phyloP scores from a whole-genome alignment of 1,140 invertebrate genomes.

The Pararge aegeria region DNA sequence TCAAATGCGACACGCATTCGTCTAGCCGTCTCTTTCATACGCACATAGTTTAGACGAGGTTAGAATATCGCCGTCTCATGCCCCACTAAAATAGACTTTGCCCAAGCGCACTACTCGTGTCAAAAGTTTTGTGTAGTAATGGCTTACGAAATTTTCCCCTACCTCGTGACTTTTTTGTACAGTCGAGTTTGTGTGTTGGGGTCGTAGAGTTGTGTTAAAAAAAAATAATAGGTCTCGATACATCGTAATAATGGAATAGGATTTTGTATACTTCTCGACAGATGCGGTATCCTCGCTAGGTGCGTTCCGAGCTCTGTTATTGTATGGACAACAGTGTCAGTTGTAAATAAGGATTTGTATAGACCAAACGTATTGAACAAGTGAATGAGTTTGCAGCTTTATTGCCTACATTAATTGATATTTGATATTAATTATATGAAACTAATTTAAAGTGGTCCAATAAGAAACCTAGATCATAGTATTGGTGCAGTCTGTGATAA shows the following conservation, averaged over 20 bases:
- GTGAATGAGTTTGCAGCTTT: conserved; percentile 55
- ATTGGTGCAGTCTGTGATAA: conserved; percentile 56
- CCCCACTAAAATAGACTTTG: conserved; percentile 77
- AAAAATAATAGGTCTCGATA: conserved; percentile 59
- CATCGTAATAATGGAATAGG: conserved; percentile 53
- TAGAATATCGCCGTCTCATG: conserved; percentile 60
- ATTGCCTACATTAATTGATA: conserved; percentile 34
- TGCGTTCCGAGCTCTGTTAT: conserved; percentile 61
- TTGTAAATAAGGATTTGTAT: conserved; percentile 80
- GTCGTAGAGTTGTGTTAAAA: conserved; percentile 72
- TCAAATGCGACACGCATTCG: conserved; percentile 68
- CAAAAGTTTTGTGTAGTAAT: conserved; percentile 79
- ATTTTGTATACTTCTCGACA: conserved; percentile 53
- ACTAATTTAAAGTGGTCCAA: conserved; percentile 51
- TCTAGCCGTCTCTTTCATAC: conserved; percentile 63
- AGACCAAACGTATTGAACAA: conserved; percentile 73
- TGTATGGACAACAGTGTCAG: conserved; percentile 74
- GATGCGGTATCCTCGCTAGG: conserved; percentile 66
- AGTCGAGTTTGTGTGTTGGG: conserved; percentile 68
- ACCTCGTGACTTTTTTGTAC: conserved; percentile 74
- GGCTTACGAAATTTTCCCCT: conserved; percentile 78
- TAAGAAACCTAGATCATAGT: conserved; percentile 61
- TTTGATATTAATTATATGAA: conserved; percentile 29
- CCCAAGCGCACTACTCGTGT: conserved; percentile 78
- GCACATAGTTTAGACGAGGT: conserved; percentile 43